Evolutionary conservation across 2,797 vertebrate species (phyloP), one percentile per base, ranked within the genome.

Genomic region (Oreortyx pictus): DNA sequence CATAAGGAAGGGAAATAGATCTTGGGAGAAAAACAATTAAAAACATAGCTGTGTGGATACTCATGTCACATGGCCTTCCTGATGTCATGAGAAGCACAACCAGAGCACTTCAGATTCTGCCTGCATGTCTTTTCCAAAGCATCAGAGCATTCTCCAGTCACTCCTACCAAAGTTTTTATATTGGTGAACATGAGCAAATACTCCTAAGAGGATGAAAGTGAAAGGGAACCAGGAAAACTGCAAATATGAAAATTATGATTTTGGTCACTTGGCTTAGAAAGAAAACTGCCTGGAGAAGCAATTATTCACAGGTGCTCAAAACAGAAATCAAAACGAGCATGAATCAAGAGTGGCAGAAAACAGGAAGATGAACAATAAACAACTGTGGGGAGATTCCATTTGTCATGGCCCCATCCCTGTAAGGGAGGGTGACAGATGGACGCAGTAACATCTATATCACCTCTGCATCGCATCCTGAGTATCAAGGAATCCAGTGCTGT

Each of bases 101-200:
- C 47, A n/a, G 10, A 49, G 3, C 14, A 43, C 15, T 29, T 37
- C 29, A 24, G 59, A 54, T 52, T 13, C 56, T 23, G 25, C 14
- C 37, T 23, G 9, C 4, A 4, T 1, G 4, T 15, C 11, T 20
- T 71, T 46, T 18, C 14, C 37, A 66, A 54, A 80, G 43, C 25
- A 52, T 31, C 65, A 46, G 8, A 68, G 29, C 29, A 10, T 50
- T 33, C 73, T 37, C 16, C 35, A 24, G 1, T 54, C 31, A 16
- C 18, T 25, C 44, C 3, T 11, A 22, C 17, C 15, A 11, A 14
- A 6, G 6, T 41, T 77, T 77, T 62, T 23, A 2, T 9, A 31
- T 2, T n/a, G 44, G 27, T 1, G 11, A 64, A 54, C 14, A 4
- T 0, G 6, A 37, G 14, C 8, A 35, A 70, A 37, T 29, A 9